These are phyloP conservation scores for Phrynosoma blainvillii DNA, from an alignment of 2,113 vertebrate genomes.

Conservation along the genomic window DNA sequence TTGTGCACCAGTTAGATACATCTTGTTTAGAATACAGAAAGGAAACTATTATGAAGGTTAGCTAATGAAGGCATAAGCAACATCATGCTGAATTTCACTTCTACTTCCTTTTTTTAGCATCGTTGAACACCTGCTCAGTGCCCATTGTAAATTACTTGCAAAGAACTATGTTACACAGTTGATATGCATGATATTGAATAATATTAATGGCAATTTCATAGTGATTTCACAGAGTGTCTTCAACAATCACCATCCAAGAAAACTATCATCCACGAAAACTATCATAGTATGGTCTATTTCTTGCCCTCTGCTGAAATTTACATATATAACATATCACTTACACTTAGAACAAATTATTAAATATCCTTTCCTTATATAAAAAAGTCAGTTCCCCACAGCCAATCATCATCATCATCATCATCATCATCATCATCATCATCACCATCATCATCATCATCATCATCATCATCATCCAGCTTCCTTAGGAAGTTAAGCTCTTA, in stretches of 20 bases:
- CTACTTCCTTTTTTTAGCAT: slow-evolving; percentile 28
- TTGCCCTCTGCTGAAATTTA: slow-evolving; percentile 11
- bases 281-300: slow-evolving; percentile 3
- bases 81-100: slow-evolving; percentile 12
- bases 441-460: no score
- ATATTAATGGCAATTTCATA: slow-evolving; percentile 54
- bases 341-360: background rate
- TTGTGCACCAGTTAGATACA: background rate
- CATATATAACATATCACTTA: slow-evolving; percentile 27
- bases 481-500: no score
- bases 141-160: slow-evolving; percentile 47
- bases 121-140: slow-evolving; percentile 32
- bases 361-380: slow-evolving; percentile 12
- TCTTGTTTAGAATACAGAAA: background rate
- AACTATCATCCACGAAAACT: slow-evolving; percentile 36
- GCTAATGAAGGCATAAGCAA: background rate
- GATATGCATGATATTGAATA: slow-evolving; percentile 28
- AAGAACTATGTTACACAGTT: slow-evolving; percentile 36
- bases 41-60: background rate
- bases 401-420: background rate
- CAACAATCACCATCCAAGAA: slow-evolving; percentile 20
- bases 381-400: background rate
- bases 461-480: no score
- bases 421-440: no score
- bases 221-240: slow-evolving; percentile 54